phyloP scores from a whole-genome alignment of 2,113 vertebrate species.

The Pluvianellus socialis region DNA sequence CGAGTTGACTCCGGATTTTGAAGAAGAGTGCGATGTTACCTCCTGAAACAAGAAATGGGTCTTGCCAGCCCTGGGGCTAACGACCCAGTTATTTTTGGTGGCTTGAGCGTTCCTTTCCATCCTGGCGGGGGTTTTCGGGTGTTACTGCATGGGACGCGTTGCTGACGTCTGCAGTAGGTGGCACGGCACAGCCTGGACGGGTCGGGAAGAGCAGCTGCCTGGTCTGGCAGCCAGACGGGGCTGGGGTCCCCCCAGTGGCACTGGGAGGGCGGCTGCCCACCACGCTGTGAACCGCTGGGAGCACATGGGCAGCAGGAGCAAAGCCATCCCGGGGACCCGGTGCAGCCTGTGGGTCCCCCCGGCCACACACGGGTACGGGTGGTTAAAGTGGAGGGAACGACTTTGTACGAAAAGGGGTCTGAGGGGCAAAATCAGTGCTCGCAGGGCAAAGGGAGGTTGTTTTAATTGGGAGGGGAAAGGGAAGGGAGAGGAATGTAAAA shows the following conservation, averaged over 20 bases:
- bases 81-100: neutral
- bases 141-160: neutral
- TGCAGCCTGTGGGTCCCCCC: neutral
- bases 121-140: neutral
- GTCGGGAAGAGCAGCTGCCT: neutral
- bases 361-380: neutral
- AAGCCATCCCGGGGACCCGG: neutral
- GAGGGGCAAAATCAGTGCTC: neutral
- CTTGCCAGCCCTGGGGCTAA: neutral
- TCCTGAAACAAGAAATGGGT: neutral
- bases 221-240: neutral
- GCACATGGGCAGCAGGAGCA: neutral
- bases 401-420: neutral
- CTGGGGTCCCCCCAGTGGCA: neutral
- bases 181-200: neutral
- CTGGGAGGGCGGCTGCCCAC: neutral
- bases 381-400: neutral
- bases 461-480: neutral
- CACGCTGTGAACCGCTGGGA: neutral
- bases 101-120: neutral
- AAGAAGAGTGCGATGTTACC: neutral
- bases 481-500: neutral
- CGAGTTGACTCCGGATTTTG: neutral
- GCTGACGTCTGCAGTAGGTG: rapidly evolving
- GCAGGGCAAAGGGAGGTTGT: neutral